Conservation (phyloP, 2,888 invertebrate genomes). For the Xanthorhoe spadicearia region DNA sequence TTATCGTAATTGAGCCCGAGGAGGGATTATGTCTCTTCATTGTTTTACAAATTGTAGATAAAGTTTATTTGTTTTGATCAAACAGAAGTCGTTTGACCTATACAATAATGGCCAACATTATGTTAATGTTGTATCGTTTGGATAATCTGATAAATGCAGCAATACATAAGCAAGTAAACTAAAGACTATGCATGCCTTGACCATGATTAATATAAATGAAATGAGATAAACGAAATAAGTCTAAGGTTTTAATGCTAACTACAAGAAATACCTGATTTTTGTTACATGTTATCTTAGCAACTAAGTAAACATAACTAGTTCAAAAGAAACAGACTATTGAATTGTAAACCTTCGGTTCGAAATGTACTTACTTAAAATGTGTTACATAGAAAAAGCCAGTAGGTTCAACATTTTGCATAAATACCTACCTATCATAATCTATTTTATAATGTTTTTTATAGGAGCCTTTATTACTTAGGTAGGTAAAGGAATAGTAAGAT, state of each 20-base stretch:
- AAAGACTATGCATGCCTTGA: conserved; percentile 24
- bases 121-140: background rate
- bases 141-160: conserved; percentile 1
- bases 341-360: too few relatives aligned
- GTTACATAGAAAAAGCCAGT: too few relatives aligned
- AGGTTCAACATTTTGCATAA: too few relatives aligned
- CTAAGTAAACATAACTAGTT: too few relatives aligned
- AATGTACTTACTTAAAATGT: too few relatives aligned
- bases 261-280: background rate
- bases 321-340: too few relatives aligned
- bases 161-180: too few relatives aligned
- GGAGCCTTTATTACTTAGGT: too few relatives aligned
- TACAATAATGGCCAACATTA: background rate
- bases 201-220: conserved; percentile 3
- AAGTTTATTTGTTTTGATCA: background rate
- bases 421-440: too few relatives aligned
- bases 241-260: background rate
- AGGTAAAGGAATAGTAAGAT: too few relatives aligned
- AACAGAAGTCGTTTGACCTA: conserved; percentile 12
- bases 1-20: background rate
- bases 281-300: background rate
- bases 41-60: background rate
- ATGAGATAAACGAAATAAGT: background rate
- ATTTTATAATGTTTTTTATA: too few relatives aligned
- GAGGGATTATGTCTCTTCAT: background rate